Evolutionary conservation across 2,797 vertebrate species (phyloP), one percentile per base, ranked within the genome.

Genomic region (Pelochelys cantorii): DNA sequence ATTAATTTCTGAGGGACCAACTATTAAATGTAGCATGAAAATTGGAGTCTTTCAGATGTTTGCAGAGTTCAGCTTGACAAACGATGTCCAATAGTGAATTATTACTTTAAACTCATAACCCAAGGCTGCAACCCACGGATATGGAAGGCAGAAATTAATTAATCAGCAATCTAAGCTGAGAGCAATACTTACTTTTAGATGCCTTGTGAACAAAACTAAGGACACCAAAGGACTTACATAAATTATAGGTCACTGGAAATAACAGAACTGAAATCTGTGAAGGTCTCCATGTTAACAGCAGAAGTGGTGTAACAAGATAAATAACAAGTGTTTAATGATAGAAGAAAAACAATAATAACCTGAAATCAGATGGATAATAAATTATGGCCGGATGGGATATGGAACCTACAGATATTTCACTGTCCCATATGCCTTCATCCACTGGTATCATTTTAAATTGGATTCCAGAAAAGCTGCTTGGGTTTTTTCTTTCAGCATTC

Each of bases 341-440:
- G 83, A 60, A 79, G 92, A 88, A 86, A 88, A 86, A 92, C 93
- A 95, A 65, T 74, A 87, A 92, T 89, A 86, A 93, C 74, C 75
- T 81, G 62, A 90, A 90, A 85, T 97, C 96, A 92, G 94, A 90
- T 90, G 94, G 94, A 95, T 96, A 95, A 96, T 96, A 95, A 86
- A 90, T 91, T 88, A 93, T 53, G 81, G 88, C 90, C 97, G 96
- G 97, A 97, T 97, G 97, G 97, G 86, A 86, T 83, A 29, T 92
- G 89, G 87, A 89, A 91, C 90, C 91, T 92, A 92, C 85, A 90
- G 85, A 95, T 95, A 95, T 90, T 93, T 92, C 93, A 92, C 9
- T 65, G 80, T 91, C 81, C 92, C 94, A 92, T 96, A 95, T 97
- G 96, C 87, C 57, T 92, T 93, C 84, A 84, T 80, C 92, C 42